phyloP scores from a whole-genome alignment of 2,797 vertebrate genomes.

The Schizothorax lantsangensis region DNA sequence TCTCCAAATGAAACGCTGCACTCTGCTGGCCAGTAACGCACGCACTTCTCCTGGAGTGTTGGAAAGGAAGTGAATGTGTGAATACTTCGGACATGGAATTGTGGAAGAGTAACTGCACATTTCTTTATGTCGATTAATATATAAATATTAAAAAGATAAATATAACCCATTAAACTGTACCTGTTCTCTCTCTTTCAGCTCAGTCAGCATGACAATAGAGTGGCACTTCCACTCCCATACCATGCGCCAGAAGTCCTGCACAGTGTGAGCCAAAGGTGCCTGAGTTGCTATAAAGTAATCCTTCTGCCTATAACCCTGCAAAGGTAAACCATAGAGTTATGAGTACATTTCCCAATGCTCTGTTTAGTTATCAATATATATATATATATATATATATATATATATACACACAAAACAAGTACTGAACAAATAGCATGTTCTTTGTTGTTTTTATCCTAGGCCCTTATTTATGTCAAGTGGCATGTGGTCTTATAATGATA shows the following conservation, averaged over 20 bases:
- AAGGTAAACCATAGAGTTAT: not conserved
- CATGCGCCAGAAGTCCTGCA: constrained; percentile 99
- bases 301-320: constrained; percentile 96
- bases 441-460: not conserved
- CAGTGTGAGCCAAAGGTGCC: constrained; percentile 92
- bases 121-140: not conserved
- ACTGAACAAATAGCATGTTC: not conserved
- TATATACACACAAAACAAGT: not conserved
- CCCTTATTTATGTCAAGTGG: not conserved
- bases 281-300: constrained; percentile 99
- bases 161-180: constrained; percentile 68
- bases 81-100: not conserved
- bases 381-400: not conserved
- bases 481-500: not conserved
- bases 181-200: constrained; percentile 97
- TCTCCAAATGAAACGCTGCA: constrained; percentile 88
- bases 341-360: not conserved
- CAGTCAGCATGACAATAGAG: constrained; percentile 97
- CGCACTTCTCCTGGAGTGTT: constrained; percentile 89
- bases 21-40: constrained; percentile 94
- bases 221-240: constrained; percentile 98
- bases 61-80: too few relatives aligned
- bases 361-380: not conserved
- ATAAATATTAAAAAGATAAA: not conserved
- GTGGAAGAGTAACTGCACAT: not conserved